Evolutionary conservation across 2,888 invertebrate species (phyloP).

Genomic region (Phasia obesa): DNA sequence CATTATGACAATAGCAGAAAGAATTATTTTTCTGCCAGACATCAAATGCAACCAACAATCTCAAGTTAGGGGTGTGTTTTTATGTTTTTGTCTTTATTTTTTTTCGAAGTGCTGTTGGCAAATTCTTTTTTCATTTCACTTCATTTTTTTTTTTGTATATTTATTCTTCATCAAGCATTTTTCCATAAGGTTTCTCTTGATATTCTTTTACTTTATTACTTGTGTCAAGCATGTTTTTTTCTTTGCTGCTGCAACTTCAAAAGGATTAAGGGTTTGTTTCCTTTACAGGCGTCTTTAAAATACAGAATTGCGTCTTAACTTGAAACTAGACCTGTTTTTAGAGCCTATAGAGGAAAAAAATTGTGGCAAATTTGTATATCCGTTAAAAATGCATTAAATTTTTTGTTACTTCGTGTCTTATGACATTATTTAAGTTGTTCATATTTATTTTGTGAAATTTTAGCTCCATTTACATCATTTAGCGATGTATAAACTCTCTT

Average conservation of each 20-base stretch:
- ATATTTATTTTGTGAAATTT: no score
- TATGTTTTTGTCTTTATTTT: neutral
- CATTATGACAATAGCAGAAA: neutral
- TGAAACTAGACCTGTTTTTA: no score
- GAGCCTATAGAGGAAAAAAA: no score
- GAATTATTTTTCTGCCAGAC: neutral
- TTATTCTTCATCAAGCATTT: slow-evolving; percentile 9
- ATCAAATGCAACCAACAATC: neutral
- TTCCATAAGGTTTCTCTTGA: slow-evolving; percentile 5
- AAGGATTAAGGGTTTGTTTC: slow-evolving; percentile 59
- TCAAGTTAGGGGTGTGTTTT: slow-evolving; percentile 37
- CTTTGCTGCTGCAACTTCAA: neutral
- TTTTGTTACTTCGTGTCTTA: neutral
- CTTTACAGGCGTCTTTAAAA: slow-evolving; percentile 19
- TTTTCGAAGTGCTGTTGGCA: neutral
- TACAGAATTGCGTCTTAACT: slow-evolving; percentile 1
- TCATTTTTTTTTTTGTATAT: neutral
- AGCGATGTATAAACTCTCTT: no score
- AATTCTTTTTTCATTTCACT: neutral
- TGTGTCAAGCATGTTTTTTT: slow-evolving; percentile 16
- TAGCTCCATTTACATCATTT: no score
- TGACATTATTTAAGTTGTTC: neutral
- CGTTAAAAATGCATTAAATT: no score
- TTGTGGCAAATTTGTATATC: no score
- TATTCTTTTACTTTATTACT: slow-evolving; percentile 9